Conservation (phyloP, 2,113 vertebrate species). For the Jaculus jaculus region DNA sequence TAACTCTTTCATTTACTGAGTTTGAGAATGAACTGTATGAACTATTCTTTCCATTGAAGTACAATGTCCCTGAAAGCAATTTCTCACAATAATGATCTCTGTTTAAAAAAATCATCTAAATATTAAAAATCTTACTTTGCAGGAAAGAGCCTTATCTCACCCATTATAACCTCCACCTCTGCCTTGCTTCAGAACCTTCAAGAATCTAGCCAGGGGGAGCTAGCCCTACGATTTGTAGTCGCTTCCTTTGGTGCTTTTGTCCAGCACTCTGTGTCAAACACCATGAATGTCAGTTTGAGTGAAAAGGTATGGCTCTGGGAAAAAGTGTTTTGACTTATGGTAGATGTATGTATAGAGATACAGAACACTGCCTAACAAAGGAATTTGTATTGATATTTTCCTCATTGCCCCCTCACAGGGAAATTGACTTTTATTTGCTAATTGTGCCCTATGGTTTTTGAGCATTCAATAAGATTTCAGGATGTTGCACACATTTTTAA, state of each 20-base stretch:
- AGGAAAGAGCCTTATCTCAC: conserved; percentile 87
- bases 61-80: not conserved
- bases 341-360: not conserved
- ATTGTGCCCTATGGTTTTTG: not conserved
- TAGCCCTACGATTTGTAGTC: conserved; percentile 88
- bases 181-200: conserved; percentile 91
- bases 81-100: not conserved
- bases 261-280: conserved; percentile 90
- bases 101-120: not conserved
- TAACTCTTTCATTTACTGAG: not conserved
- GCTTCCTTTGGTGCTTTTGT: conserved; percentile 89
- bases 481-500: not conserved
- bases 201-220: conserved; percentile 94
- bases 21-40: not conserved
- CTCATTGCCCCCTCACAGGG: not conserved
- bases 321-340: not conserved
- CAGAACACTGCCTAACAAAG: not conserved
- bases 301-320: conserved; percentile 81
- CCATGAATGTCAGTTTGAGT: conserved; percentile 86
- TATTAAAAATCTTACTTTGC: not conserved
- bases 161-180: conserved; percentile 84
- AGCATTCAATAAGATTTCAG: not conserved
- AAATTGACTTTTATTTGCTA: not conserved
- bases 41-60: not conserved
- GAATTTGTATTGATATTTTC: not conserved